Conservation (phyloP, 2,797 vertebrate species). For the Enteromius afrohamiltoni region DNA sequence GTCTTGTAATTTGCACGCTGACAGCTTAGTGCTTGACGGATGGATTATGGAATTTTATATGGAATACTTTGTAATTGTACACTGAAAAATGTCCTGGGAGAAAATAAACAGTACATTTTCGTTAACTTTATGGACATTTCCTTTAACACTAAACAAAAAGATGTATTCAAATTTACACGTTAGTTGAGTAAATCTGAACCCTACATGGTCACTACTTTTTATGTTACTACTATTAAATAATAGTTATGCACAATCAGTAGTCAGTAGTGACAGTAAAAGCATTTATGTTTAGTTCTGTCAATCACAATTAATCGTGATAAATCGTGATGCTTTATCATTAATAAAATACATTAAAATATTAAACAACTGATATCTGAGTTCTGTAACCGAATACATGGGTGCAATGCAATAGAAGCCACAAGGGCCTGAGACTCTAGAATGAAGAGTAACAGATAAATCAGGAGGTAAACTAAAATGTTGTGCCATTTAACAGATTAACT, state of each 20-base stretch:
- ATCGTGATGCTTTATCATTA: no score
- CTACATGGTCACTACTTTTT: background rate
- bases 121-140: background rate
- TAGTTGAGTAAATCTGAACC: background rate
- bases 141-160: background rate
- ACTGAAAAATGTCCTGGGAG: background rate
- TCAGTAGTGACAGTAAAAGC: background rate
- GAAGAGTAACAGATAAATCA: background rate
- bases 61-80: constrained; percentile 2
- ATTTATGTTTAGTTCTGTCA: background rate
- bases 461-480: background rate
- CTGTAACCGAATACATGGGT: background rate
- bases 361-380: no score
- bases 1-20: background rate
- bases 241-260: background rate
- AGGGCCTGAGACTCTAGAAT: background rate
- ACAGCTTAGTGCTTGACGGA: constrained; percentile 4
- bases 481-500: background rate
- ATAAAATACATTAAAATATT: no score
- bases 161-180: background rate
- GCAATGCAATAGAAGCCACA: background rate
- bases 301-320: no score
- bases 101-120: background rate
- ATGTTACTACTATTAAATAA: background rate
- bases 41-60: constrained; percentile 27